These are phyloP conservation scores for Probosciger aterrimus DNA, from an alignment of 2,113 vertebrate genomes.

Conservation along the genomic window DNA sequence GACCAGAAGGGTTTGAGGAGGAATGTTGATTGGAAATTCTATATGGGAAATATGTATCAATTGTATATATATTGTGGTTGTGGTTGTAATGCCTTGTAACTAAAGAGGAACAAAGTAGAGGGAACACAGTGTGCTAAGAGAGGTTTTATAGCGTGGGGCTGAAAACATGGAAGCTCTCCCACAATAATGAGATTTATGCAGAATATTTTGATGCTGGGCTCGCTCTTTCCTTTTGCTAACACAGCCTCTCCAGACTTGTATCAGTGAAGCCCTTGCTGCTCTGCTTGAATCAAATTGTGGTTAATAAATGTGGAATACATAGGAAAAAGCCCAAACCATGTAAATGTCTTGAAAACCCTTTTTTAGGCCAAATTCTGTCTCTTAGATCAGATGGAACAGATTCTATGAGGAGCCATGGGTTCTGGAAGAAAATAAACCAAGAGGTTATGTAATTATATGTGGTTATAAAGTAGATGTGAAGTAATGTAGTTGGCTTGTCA, in stretches of 20 bases:
- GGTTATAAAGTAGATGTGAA: conserved; percentile 70
- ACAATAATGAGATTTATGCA: not conserved
- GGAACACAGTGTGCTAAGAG: conserved; percentile 33
- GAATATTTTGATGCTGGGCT: not conserved
- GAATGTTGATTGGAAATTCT: not conserved
- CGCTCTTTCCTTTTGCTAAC: conserved; percentile 13
- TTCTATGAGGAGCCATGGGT: conserved; percentile 54
- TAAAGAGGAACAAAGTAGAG: not conserved
- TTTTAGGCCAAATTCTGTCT: conserved; percentile 36
- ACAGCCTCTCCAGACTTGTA: not conserved
- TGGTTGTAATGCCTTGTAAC: not conserved
- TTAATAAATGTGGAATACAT: conserved; percentile 56
- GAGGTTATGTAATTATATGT: conserved; percentile 70
- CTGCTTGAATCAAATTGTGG: conserved; percentile 44
- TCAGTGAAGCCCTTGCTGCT: not conserved
- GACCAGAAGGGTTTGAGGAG: not conserved
- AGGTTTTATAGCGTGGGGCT: conserved; percentile 9
- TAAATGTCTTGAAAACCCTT: conserved; percentile 22
- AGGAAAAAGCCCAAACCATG: conserved; percentile 15
- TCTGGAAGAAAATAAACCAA: conserved; percentile 69
- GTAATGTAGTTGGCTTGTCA: conserved; percentile 74
- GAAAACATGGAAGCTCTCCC: conserved; percentile 51
- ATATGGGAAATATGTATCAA: not conserved
- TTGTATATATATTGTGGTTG: no score
- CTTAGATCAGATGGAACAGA: conserved; percentile 63